These are phyloP conservation scores for Erinaceus europaeus DNA, from an alignment of 2,113 vertebrate genomes.

Conservation along the genomic window DNA sequence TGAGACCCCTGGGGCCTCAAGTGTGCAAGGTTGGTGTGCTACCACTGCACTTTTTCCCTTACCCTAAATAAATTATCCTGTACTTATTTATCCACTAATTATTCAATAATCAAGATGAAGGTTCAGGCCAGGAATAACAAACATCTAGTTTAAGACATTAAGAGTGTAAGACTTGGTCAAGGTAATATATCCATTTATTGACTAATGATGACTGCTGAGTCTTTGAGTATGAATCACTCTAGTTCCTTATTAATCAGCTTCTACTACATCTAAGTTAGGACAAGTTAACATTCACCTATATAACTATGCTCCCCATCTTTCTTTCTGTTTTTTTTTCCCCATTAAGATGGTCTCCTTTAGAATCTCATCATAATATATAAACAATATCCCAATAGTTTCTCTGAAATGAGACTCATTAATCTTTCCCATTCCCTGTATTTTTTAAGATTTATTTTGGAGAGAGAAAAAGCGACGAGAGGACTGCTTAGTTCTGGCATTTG, in stretches of 20 bases:
- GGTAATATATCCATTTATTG: not conserved
- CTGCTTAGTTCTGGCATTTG: no score
- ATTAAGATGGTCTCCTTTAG: no score
- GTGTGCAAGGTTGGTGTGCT: no score
- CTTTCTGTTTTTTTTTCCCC: not conserved
- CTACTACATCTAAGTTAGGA: not conserved
- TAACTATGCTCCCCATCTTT: not conserved
- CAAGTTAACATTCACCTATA: not conserved
- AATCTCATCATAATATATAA: no score
- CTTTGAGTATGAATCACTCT: not conserved
- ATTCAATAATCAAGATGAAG: not conserved
- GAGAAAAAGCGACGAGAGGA: no score
- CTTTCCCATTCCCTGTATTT: not conserved
- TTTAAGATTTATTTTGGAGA: no score
- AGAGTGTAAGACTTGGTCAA: not conserved
- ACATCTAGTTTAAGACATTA: not conserved
- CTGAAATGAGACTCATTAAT: not conserved
- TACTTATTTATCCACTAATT: not conserved
- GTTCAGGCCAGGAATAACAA: not conserved
- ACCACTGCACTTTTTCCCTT: no score
- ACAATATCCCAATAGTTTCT: not conserved
- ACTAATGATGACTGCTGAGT: not conserved
- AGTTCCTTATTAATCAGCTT: not conserved
- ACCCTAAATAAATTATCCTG: no score
- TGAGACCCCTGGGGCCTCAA: no score